Evolutionary conservation across 2,797 vertebrate genomes (phyloP), one percentile per base, ranked within the genome.

Genomic region (Thripadectes ignobilis): DNA sequence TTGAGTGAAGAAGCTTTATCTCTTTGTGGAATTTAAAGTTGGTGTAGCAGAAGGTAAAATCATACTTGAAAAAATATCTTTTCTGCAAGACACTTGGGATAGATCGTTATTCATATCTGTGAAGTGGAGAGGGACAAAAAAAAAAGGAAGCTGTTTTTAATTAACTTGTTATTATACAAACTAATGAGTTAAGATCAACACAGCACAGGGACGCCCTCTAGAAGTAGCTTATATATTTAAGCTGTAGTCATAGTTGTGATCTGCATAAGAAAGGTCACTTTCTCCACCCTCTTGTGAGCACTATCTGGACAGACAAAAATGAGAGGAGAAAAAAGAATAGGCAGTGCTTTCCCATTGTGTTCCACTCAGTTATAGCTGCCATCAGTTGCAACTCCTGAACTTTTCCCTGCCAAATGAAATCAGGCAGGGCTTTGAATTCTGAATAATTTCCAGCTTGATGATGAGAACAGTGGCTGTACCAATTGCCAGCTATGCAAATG

Each of bases 191-290:
- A 24, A 32, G 74, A 65, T 30, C 32, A 84, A 32, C 5, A n/a
- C 0, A 0, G 4, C 20, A 63, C 14, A 69, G 5, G 11, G 4
- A 3, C 65, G 3, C 30, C 43, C 10, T 91, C 18, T 14, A 41
- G 26, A 71, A 88, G 24, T 23, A 2, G 0, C 7, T 59, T n/a
- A 46, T 39, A 54, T 12, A 26, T 74, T 81, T 73, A 41, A 66
- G 3, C 11, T 74, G 15, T 17, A 59, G 7, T 16, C 4, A 21
- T 54, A 78, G 4, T 11, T 59, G 12, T 3, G 6, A 49, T 55
- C 22, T 51, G 6, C 23, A 17, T 51, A 26, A 38, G 26, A 49
- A 74, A 72, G 1, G 19, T 41, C 14, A n/a, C 20, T 62, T 79
- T 58, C 11, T 79, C 38, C 16, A n/a, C 10, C 8, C 11, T 69